Conservation (phyloP, 2,888 invertebrate genomes). For the Flexamia atlantica region DNA sequence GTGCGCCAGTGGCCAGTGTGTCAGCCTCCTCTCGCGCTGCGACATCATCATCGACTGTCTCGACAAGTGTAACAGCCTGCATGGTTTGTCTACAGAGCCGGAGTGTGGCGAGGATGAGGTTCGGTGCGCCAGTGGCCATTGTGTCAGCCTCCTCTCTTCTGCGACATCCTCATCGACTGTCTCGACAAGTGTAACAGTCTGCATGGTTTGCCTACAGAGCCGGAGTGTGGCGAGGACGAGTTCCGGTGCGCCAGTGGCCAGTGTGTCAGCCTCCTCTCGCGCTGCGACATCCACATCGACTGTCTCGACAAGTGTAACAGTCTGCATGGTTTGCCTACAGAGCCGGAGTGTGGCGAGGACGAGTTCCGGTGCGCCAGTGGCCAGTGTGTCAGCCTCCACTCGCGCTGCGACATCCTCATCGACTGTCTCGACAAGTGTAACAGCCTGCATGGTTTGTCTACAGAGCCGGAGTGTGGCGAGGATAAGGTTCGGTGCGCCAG, state of each 20-base stretch:
- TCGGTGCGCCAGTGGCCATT: background rate
- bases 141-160: background rate
- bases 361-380: constrained; percentile 68
- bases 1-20: constrained; percentile 69
- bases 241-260: constrained; percentile 69
- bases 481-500: constrained; percentile 67
- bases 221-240: constrained; percentile 64
- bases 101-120: background rate
- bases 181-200: too few relatives aligned
- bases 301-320: constrained; percentile 72
- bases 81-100: background rate
- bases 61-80: too few relatives aligned
- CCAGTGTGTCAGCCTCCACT: constrained; percentile 67
- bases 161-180: too few relatives aligned
- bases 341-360: constrained; percentile 63
- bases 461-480: constrained; percentile 61
- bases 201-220: background rate
- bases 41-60: constrained; percentile 74
- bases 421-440: constrained; percentile 76
- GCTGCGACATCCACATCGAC: constrained; percentile 74
- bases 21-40: constrained; percentile 70
- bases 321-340: background rate
- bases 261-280: constrained; percentile 66
- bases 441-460: background rate
- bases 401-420: constrained; percentile 73